A percentile compares a stretch with the other conserved stretches of the same genome.
Conservation (phyloP, 23 tunicate genomes). For the Aplidium turbinatum region DNA sequence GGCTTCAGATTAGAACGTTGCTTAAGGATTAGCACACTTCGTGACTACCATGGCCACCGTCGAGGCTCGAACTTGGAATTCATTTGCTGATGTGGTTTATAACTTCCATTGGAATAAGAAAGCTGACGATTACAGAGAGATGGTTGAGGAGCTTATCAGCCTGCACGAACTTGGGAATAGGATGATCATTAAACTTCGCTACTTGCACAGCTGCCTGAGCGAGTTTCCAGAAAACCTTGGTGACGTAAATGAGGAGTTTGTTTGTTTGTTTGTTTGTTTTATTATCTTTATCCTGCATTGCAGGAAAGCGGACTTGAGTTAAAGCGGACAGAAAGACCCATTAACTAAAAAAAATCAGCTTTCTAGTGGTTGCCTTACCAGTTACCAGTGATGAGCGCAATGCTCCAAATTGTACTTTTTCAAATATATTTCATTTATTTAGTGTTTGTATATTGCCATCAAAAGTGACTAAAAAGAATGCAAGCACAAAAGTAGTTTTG, state of each 20-base stretch:
- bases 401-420: constrained; percentile 23
- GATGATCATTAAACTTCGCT: constrained; percentile 19
- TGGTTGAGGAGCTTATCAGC: constrained; percentile 32
- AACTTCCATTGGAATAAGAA: constrained; percentile 24
- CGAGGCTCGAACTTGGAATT: constrained; percentile 31
- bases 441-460: background rate
- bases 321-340: background rate
- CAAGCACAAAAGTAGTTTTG: constrained; percentile 12
- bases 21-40: constrained; percentile 7
- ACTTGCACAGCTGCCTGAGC: constrained; percentile 28
- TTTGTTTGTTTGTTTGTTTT: too few relatives aligned
- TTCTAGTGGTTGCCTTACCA: background rate
- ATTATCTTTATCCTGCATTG: too few relatives aligned
- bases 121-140: constrained; percentile 21
- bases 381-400: constrained; percentile 6
- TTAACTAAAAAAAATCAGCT: background rate
- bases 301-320: too few relatives aligned
- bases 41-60: constrained; percentile 25
- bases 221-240: constrained; percentile 35
- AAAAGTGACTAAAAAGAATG: constrained; percentile 8
- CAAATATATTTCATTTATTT: constrained; percentile 2
- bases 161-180: constrained; percentile 15
- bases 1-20: constrained; percentile 23
- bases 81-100: constrained; percentile 31
- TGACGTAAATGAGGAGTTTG: constrained; percentile 22